phyloP scores from a whole-genome alignment of 2,888 invertebrate species.

The Himalopsyche tibetana region DNA sequence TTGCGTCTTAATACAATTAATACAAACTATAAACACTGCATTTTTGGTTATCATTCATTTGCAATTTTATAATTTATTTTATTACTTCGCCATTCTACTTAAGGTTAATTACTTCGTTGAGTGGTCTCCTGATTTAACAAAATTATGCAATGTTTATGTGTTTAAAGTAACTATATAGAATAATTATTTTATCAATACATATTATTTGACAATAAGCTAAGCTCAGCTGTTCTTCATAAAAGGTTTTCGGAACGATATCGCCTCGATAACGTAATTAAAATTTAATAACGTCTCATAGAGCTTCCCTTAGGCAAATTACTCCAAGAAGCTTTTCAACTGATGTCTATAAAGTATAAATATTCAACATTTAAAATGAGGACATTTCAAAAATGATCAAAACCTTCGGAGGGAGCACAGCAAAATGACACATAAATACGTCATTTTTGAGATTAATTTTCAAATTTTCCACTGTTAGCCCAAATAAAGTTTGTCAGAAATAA shows the following conservation, averaged over 20 bases:
- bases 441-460: slow-evolving; percentile 20
- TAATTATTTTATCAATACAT: neutral
- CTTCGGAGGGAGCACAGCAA: neutral
- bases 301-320: slow-evolving; percentile 26
- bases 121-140: neutral
- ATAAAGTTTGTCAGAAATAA: slow-evolving; percentile 30
- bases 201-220: neutral
- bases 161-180: neutral
- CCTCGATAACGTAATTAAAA: slow-evolving; percentile 12
- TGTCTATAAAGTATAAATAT: slow-evolving; percentile 21
- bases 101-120: no score
- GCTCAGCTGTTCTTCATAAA: neutral
- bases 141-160: neutral
- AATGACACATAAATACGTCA: slow-evolving; percentile 34
- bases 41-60: no score
- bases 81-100: no score
- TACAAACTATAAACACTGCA: no score
- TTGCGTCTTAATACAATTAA: no score
- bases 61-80: no score
- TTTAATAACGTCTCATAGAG: slow-evolving; percentile 8
- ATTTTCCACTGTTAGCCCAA: slow-evolving; percentile 14
- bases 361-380: neutral
- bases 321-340: slow-evolving; percentile 15
- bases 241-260: neutral
- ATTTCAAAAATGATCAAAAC: slow-evolving; percentile 11